phyloP scores from a whole-genome alignment of 2,113 vertebrate species.

The Grallaria varia region DNA sequence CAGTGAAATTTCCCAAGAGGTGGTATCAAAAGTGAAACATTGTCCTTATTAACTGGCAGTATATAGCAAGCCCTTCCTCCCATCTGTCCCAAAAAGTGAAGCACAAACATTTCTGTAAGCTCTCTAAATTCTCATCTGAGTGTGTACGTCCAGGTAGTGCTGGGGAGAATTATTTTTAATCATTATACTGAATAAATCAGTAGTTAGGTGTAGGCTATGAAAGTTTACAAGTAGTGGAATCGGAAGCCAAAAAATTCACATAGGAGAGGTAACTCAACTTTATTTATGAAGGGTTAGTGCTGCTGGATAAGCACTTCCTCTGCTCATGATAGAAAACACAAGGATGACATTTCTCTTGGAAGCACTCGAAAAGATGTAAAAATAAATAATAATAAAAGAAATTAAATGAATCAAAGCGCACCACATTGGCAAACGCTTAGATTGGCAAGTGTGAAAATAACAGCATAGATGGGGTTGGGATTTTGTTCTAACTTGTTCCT shows the following conservation, averaged over 20 bases:
- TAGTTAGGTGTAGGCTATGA: background rate
- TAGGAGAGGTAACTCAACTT: background rate
- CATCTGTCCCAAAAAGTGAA: background rate
- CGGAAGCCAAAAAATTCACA: background rate
- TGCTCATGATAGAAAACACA: background rate
- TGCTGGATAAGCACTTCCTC: background rate
- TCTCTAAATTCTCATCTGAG: constrained; percentile 21
- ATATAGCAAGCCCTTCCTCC: background rate
- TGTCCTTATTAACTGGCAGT: constrained; percentile 34
- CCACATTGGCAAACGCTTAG: background rate
- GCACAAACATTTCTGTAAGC: background rate
- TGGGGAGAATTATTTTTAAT: background rate
- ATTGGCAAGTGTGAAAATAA: background rate
- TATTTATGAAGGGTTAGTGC: background rate
- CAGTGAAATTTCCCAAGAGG: background rate
- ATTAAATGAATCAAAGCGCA: background rate
- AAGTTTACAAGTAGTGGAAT: background rate
- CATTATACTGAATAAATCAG: background rate
- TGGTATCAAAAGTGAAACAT: constrained; percentile 17
- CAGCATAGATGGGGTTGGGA: background rate
- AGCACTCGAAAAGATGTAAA: background rate
- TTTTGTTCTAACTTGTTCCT: background rate
- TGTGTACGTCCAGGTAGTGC: background rate
- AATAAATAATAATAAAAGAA: background rate
- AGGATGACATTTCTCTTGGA: background rate